These are phyloP conservation scores for Trididemnum clinides DNA, from an alignment of 23 tunicate species.

Conservation along the genomic window DNA sequence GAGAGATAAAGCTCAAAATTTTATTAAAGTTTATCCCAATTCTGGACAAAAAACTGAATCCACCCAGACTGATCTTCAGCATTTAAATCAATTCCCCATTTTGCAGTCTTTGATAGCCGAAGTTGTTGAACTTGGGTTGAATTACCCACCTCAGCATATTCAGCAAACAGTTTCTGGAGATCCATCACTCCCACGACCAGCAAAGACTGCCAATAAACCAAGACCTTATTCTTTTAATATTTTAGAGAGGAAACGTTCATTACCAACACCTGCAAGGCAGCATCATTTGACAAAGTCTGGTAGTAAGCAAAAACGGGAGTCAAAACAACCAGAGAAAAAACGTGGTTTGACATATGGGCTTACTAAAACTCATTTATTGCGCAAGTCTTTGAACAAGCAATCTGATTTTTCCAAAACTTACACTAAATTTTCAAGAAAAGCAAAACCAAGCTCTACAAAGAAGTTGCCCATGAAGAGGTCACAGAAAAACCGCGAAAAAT, in stretches of 20 bases:
- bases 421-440: not conserved
- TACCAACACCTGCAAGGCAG: not conserved
- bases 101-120: constrained; percentile 53
- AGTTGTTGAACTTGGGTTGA: constrained; percentile 50
- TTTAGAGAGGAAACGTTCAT: not conserved
- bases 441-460: not conserved
- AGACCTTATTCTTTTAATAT: not conserved
- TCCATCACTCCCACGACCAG: not conserved
- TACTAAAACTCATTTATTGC: constrained; percentile 43
- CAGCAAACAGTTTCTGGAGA: not conserved
- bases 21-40: not conserved
- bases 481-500: not conserved
- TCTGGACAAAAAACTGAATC: constrained; percentile 39
- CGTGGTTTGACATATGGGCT: constrained; percentile 47
- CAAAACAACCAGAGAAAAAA: not conserved
- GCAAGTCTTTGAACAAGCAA: not conserved
- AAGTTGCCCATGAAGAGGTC: not conserved
- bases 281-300: not conserved
- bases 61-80: constrained; percentile 56
- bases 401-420: not conserved
- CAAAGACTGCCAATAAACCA: not conserved
- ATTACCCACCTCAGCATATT: not conserved
- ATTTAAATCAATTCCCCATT: constrained; percentile 50
- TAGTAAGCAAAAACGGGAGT: not conserved
- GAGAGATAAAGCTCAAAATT: constrained; percentile 3